Conservation (phyloP, 2,113 vertebrate genomes). For the Pluvialis apricaria region DNA sequence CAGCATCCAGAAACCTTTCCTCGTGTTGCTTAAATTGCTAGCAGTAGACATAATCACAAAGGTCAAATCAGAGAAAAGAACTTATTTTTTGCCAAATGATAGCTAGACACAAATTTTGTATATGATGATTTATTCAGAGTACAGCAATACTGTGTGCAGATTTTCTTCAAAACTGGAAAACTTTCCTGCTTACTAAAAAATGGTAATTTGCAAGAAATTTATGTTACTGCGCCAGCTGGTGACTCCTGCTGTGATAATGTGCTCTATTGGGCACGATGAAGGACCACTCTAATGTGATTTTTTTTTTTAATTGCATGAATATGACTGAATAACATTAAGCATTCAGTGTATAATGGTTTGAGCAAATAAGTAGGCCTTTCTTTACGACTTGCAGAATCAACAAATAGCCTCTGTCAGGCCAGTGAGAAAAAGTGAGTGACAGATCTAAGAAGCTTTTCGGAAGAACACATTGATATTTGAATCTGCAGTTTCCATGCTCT, state of each 20-base stretch:
- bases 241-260: not conserved
- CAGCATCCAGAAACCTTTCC: not conserved
- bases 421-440: slow-evolving; percentile 40
- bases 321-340: not conserved
- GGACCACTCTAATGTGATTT: not conserved
- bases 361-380: slow-evolving; percentile 36
- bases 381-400: slow-evolving; percentile 8
- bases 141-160: not conserved
- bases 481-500: slow-evolving; percentile 33
- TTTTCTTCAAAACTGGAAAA: not conserved
- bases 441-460: slow-evolving; percentile 29
- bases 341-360: not conserved
- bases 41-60: not conserved
- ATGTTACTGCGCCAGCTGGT: not conserved
- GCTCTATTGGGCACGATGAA: not conserved
- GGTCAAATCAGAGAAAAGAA: not conserved
- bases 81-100: not conserved
- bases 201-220: not conserved
- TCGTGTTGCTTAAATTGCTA: not conserved
- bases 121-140: not conserved
- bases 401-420: slow-evolving; percentile 11
- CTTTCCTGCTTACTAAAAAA: not conserved
- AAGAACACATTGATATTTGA: slow-evolving; percentile 44
- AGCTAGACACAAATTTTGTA: not conserved
- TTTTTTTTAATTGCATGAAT: not conserved